Evolutionary conservation across 2,113 vertebrate genomes (phyloP), one percentile per base, ranked within the genome.

Genomic region (Chloroceryle aenea): DNA sequence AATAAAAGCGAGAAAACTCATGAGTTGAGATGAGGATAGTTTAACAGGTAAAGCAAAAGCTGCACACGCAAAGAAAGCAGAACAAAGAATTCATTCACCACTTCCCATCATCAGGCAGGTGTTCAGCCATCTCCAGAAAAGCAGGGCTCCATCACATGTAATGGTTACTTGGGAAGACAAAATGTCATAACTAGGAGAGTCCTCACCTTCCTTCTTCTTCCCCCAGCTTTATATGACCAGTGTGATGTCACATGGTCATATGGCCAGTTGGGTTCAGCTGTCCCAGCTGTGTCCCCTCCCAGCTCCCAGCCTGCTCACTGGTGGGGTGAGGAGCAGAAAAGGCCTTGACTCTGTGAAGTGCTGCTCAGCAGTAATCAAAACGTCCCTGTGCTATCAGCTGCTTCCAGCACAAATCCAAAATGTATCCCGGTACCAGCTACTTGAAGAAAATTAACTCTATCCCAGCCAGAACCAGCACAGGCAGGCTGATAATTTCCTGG

Each of bases 321-420:
- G 20, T 13, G 40, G 8, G 14, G 14, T 8, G 32, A 58, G 32
- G 7, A 48, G 56, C 40, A 77, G 52, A 62, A 71, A 43, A 72
- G 10, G 26, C 45, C 45, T n/a, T 3, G 2, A 4, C 27, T 27
- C 38, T 48, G 26, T 11, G 13, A 55, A 50, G 27, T 0, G 0
- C 72, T 68, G 66, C 72, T 62, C 40, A 56, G 40, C 42, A 45
- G 1, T 36, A 72, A 7, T 66, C 7, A 43, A 73, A 62, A 16
- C 21, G 36, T 52, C 75, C 29, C 23, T 34, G 36, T 27, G 42
- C 40, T 78, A 56, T 30, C 59, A 38, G n/a, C 29, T 34, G 29
- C 27, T 90, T 73, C 27, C 72, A 73, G 59, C 59, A 40, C 14
- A 16, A 56, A 83, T 56, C 40, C 1, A 0, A 62, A 73, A 38